Evolutionary conservation across 2,888 invertebrate genomes (phyloP), one percentile per base, ranked within the genome.

Genomic region (Agrenia bidenticulata): DNA sequence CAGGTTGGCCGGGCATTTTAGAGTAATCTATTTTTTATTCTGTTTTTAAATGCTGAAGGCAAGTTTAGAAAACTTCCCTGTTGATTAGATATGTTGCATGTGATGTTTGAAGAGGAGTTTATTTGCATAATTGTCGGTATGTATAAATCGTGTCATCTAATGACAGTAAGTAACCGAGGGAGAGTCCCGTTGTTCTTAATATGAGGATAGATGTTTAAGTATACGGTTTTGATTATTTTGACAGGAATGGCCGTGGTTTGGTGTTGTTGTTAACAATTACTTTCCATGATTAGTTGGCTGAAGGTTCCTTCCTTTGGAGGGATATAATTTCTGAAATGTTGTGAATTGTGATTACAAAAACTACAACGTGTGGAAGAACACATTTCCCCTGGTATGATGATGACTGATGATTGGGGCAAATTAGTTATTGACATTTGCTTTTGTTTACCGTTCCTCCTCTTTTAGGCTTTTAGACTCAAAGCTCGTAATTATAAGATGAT

Each of bases 351-450:
- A n/a, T n/a, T n/a, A n/a, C n/a, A n/a, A n/a, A n/a, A n/a, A n/a
- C 11, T 32, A 32, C 11, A 32, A 32, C 11, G 32, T 32, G 32
- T 32, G 32, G 11, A 32, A 32, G 4, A 32, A 32, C n/a, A n/a
- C 11, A 11, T 32, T 32, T 45, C 45, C 45, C n/a, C n/a, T 19
- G 5, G 7, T 39, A 15, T 39, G 17, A 24, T 23, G 7, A 53
- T 7, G 24, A 23, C 13, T 23, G 55, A 55, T 55, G 55, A 55
- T 55, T 55, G 24, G 5, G 4, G 27, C 55, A 55, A 55, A 55
- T 55, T 55, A 55, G 55, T 55, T 55, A 55, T 55, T 55, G 55
- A 55, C 55, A 55, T 32, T 55, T n/a, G n/a, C n/a, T n/a, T n/a
- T n/a, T n/a, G n/a, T n/a, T n/a, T 55, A 55, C 55, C 55, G 55